Conservation (phyloP, 2,797 vertebrate species). For the Avahi laniger region DNA sequence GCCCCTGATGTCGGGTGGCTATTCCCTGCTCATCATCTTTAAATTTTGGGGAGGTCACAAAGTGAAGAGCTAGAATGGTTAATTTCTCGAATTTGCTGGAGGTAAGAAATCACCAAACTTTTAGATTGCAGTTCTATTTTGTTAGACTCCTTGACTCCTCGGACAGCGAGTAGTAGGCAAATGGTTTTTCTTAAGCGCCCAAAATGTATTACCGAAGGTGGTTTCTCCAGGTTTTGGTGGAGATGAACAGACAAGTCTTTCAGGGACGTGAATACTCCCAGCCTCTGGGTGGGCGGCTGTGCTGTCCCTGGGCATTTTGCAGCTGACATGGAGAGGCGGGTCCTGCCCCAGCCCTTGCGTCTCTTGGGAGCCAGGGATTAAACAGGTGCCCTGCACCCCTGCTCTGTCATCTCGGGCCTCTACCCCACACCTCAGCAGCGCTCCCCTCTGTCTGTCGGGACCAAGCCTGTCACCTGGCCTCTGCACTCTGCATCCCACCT, state of each 20-base stretch:
- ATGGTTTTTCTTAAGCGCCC: neutral
- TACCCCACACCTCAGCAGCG: accelerated
- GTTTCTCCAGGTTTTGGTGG: neutral
- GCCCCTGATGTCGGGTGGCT: neutral
- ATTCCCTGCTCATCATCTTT: neutral
- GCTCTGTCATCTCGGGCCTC: neutral
- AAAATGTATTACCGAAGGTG: accelerated
- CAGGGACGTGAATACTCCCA: accelerated
- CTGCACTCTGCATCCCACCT: neutral
- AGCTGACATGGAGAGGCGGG: neutral
- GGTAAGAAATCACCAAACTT: neutral
- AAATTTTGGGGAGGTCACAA: neutral
- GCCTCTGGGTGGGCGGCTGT: neutral
- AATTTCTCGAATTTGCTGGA: neutral
- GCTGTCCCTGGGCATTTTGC: accelerated
- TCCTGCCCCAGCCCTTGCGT: neutral
- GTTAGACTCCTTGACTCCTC: neutral
- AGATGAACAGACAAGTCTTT: neutral
- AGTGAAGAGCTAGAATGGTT: neutral
- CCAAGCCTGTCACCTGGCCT: neutral
- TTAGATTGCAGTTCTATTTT: neutral
- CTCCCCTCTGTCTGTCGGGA: no score
- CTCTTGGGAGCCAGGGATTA: neutral
- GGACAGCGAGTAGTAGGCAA: neutral
- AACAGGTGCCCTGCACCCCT: accelerated